Evolutionary conservation across 2,888 invertebrate genomes (phyloP).

Genomic region (Ormia ochracea): DNA sequence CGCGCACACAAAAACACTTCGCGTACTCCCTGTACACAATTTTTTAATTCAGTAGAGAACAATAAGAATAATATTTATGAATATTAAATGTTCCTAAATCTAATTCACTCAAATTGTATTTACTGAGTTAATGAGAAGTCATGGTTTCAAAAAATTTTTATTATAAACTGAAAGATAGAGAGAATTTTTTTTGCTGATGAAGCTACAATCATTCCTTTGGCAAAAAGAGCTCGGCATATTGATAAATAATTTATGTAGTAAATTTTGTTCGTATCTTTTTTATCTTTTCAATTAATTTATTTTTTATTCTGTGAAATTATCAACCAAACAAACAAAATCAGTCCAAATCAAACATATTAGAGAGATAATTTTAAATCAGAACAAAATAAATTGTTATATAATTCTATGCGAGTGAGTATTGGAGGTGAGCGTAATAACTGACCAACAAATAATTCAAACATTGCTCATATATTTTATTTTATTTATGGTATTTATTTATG

Average conservation of each 20-base stretch:
- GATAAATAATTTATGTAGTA: slow-evolving; percentile 33
- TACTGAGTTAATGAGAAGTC: slow-evolving; percentile 41
- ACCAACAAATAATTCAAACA: too few species aligned
- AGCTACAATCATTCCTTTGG: slow-evolving; percentile 28
- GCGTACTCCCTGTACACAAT: background rate
- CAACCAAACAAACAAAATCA: too few species aligned
- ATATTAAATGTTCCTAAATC: slow-evolving; percentile 32
- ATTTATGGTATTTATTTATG: too few species aligned
- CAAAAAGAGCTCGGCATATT: slow-evolving; percentile 57
- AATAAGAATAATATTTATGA: background rate
- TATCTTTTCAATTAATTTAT: too few species aligned
- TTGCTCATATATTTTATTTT: too few species aligned
- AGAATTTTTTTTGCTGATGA: slow-evolving; percentile 45
- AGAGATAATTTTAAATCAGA: too few species aligned
- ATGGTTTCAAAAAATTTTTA: slow-evolving; percentile 2
- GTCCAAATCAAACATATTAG: too few species aligned
- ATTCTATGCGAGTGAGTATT: too few species aligned
- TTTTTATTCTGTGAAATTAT: too few species aligned
- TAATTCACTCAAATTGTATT: slow-evolving; percentile 40
- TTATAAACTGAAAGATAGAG: background rate
- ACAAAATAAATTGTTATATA: too few species aligned
- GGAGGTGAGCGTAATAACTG: too few species aligned
- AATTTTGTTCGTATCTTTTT: slow-evolving; percentile 9
- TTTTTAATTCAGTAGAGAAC: background rate
- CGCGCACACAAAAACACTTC: background rate